Percentiles rank a stretch among this genome's conserved stretches.
Conservation (phyloP, 2,797 vertebrate genomes). For the Sebastes iracundus region DNA sequence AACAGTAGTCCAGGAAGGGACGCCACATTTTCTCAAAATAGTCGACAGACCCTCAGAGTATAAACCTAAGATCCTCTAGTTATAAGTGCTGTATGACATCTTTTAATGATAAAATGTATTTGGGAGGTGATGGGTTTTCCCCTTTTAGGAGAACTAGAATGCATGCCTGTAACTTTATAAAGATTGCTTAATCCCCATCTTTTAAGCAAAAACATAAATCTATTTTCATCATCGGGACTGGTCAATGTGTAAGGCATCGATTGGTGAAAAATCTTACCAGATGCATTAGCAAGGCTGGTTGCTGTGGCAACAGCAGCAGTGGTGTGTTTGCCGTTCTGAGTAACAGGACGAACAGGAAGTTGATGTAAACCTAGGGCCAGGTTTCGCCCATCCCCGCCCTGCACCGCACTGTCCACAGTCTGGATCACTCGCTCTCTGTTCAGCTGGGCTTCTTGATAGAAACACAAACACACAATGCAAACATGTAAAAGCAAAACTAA, state of each 20-base stretch:
- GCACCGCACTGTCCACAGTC: conserved; percentile 85
- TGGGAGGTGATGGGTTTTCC: too few relatives aligned
- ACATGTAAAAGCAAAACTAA: not conserved
- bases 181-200: not conserved
- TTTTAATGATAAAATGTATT: too few relatives aligned
- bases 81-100: too few relatives aligned
- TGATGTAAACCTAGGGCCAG: conserved; percentile 90
- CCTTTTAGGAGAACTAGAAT: too few relatives aligned
- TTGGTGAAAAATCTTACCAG: conserved; percentile 79
- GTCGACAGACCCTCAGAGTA: too few relatives aligned
- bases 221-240: not conserved
- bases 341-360: conserved; percentile 89
- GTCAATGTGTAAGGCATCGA: not conserved
- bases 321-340: conserved; percentile 94
- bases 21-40: too few relatives aligned
- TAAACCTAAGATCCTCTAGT: too few relatives aligned
- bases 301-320: conserved; percentile 79
- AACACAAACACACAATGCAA: conserved; percentile 49
- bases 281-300: conserved; percentile 83
- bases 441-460: conserved; percentile 85
- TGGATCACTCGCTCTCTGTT: conserved; percentile 92
- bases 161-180: not conserved
- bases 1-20: too few relatives aligned
- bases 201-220: not conserved
- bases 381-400: conserved; percentile 87